Evolutionary conservation across 2,888 invertebrate species (phyloP).

Genomic region (Chironomus riparius): DNA sequence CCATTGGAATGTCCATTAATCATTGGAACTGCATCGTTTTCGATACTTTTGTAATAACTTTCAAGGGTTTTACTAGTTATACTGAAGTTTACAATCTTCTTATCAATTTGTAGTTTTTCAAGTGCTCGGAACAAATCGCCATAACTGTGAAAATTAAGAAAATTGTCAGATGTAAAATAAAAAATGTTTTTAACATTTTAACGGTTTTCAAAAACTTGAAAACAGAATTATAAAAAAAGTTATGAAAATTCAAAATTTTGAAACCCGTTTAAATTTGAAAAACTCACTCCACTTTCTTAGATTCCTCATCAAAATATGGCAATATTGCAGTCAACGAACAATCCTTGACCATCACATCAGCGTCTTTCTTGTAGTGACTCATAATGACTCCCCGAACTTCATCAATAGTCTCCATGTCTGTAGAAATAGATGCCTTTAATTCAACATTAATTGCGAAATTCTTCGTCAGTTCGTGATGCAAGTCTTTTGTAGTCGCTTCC

Average conservation of each 20-base stretch:
- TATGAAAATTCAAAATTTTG: too few species aligned
- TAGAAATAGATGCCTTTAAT: conserved; percentile 4
- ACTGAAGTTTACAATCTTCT: conserved; percentile 45
- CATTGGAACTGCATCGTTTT: conserved; percentile 18
- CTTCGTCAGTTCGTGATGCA: conserved; percentile 17
- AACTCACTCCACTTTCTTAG: conserved; percentile 11
- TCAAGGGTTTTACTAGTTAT: conserved; percentile 56
- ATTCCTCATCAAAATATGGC: neutral
- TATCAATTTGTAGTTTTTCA: conserved; percentile 42
- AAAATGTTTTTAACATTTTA: too few species aligned
- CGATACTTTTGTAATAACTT: conserved; percentile 47
- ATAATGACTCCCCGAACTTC: neutral
- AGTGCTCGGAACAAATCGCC: conserved; percentile 43
- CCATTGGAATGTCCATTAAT: conserved; percentile 28
- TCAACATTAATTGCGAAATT: conserved; percentile 9
- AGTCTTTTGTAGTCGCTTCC: conserved; percentile 17
- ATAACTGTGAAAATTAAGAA: conserved; percentile 34
- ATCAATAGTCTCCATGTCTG: neutral
- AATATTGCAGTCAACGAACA: neutral
- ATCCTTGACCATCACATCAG: neutral
- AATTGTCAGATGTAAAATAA: neutral
- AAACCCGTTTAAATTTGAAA: neutral
- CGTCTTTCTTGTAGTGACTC: neutral
- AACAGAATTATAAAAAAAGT: too few species aligned
- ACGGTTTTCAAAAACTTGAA: too few species aligned